Conservation (phyloP, 1,140 invertebrate species). For the Argopecten irradians region DNA sequence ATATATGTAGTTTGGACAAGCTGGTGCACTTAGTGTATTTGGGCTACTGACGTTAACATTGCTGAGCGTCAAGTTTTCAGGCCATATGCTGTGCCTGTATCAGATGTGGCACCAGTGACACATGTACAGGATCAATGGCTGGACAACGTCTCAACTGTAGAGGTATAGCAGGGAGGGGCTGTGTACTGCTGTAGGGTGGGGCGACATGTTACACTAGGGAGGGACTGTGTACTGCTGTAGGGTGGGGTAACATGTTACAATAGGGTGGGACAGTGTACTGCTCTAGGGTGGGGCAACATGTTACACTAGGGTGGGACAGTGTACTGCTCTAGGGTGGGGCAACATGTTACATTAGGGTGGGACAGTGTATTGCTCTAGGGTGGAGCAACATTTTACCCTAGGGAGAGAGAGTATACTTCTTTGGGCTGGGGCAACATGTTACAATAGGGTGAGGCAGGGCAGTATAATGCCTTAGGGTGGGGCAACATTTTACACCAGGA, state of each 20-base stretch:
- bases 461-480: not conserved
- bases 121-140: not conserved
- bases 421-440: not conserved
- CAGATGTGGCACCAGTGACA: conserved; percentile 19
- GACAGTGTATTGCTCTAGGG: not conserved
- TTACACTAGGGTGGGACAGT: not conserved
- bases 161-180: not conserved
- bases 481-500: not conserved
- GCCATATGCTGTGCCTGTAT: not conserved
- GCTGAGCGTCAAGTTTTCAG: not conserved
- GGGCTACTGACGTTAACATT: not conserved
- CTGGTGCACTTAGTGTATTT: not conserved
- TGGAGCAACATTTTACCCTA: no score
- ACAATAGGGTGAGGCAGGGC: not conserved
- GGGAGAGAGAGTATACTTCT: not conserved
- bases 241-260: not conserved
- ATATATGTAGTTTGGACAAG: not conserved
- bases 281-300: not conserved
- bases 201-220: not conserved
- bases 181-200: not conserved
- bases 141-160: not conserved
- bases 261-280: not conserved
- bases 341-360: not conserved
- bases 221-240: not conserved
- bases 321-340: not conserved